Conservation (phyloP, 2,113 vertebrate genomes). For the Cinclus mexicanus region DNA sequence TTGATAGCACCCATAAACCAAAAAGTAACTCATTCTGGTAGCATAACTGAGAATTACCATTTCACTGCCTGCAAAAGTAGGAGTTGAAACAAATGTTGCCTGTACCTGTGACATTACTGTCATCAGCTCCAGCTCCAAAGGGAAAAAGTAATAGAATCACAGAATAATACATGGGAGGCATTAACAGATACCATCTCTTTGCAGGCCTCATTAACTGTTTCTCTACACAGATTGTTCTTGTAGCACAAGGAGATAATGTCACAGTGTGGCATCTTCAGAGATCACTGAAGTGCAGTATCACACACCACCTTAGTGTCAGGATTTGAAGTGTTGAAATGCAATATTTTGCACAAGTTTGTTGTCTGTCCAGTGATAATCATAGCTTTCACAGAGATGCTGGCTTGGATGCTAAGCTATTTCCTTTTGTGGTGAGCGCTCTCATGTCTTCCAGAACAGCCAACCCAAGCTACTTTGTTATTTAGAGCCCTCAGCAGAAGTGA, state of each 20-base stretch:
- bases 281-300: background rate
- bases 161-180: background rate
- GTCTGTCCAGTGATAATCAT: background rate
- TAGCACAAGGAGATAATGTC: background rate
- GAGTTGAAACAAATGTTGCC: background rate
- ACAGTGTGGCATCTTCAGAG: background rate
- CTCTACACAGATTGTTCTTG: background rate
- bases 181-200: background rate
- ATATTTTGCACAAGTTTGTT: background rate
- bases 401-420: background rate
- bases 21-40: background rate
- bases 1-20: background rate
- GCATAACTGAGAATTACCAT: fast-evolving
- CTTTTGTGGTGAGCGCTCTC: background rate
- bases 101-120: background rate
- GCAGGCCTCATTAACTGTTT: background rate
- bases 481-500: background rate
- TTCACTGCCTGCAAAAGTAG: background rate
- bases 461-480: background rate
- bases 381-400: background rate
- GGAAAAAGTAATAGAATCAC: background rate
- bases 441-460: background rate
- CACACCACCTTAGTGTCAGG: background rate
- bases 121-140: background rate
- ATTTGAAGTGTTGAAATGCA: background rate